Evolutionary conservation across 2,113 vertebrate genomes (phyloP).

Genomic region (Climacteris rufus): DNA sequence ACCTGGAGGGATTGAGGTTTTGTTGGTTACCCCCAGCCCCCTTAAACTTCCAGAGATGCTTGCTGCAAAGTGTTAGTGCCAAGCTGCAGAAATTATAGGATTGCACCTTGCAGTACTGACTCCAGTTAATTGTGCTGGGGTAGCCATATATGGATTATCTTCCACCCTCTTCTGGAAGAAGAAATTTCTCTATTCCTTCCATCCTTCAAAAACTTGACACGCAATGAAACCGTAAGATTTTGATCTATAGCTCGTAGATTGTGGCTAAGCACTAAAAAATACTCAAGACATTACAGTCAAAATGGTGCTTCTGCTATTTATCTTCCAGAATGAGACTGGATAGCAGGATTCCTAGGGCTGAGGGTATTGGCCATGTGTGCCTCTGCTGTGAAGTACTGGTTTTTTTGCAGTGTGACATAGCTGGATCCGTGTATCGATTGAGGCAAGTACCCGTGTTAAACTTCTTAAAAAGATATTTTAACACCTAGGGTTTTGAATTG

Average conservation of each 20-base stretch:
- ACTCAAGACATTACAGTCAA: neutral
- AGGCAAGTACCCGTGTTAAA: neutral
- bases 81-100: neutral
- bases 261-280: neutral
- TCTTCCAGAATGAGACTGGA: neutral
- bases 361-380: accelerated
- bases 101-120: neutral
- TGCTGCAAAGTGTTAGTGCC: neutral
- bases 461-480: neutral
- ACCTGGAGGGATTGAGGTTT: neutral
- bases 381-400: neutral
- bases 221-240: neutral
- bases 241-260: neutral
- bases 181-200: neutral
- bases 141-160: neutral
- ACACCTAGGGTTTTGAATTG: neutral
- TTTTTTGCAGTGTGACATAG: neutral
- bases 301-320: neutral
- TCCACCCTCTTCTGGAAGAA: neutral
- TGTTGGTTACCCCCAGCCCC: neutral
- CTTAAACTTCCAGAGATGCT: neutral
- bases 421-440: neutral
- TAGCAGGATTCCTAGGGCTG: neutral
- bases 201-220: neutral
- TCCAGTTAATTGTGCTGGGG: neutral